phyloP scores from a whole-genome alignment of 2,888 invertebrate genomes.

The Drosophila heteroneura region DNA sequence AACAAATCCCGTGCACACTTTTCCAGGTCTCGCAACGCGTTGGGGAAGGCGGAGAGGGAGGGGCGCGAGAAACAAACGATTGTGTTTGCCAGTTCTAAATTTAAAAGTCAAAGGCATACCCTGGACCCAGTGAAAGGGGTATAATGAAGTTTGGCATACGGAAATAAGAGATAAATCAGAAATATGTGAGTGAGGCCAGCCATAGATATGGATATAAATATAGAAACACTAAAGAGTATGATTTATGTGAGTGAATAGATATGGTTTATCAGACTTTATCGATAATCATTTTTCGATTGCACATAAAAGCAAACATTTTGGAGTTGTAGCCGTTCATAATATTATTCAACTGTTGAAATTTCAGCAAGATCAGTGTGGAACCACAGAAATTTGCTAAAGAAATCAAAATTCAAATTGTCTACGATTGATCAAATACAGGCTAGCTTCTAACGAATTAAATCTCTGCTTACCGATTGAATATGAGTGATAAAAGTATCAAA shows the following conservation, averaged over 20 bases:
- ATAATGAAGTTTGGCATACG: neutral
- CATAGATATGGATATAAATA: neutral
- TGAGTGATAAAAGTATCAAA: neutral
- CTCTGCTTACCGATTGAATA: neutral
- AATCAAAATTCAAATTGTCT: neutral
- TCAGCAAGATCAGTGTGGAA: neutral
- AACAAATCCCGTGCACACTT: constrained; percentile 30
- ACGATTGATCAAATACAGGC: neutral
- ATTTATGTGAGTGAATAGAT: neutral
- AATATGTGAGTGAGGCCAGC: neutral
- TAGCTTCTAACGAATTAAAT: neutral
- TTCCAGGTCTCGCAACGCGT: constrained; percentile 50
- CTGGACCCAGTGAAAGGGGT: neutral
- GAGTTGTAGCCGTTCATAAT: neutral
- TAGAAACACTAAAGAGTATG: neutral
- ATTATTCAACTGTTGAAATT: neutral
- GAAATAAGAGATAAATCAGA: neutral
- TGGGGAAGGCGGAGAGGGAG: neutral
- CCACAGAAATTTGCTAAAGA: neutral
- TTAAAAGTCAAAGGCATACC: constrained; percentile 71
- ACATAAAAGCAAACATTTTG: neutral
- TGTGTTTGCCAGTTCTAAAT: constrained; percentile 71
- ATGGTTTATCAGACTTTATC: neutral
- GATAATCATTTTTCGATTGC: neutral
- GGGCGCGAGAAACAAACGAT: constrained; percentile 34